Evolutionary conservation across 2,113 vertebrate species (phyloP).

Genomic region (Pluvialis apricaria): DNA sequence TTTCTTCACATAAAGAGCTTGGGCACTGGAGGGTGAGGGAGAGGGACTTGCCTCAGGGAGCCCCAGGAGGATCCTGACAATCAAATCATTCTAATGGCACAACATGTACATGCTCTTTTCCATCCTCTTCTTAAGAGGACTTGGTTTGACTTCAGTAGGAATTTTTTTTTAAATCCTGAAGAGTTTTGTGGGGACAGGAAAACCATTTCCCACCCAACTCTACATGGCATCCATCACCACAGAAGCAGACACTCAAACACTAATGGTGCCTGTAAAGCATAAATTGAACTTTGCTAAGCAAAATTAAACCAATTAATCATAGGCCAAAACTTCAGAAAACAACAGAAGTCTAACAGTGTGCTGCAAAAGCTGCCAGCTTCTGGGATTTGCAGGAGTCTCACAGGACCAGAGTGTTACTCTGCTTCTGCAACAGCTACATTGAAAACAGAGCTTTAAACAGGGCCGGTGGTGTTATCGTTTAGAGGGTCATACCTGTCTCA

Average conservation of each 20-base stretch:
- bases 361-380: not conserved
- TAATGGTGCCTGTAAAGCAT: constrained; percentile 48
- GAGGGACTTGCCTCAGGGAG: not conserved
- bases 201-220: not conserved
- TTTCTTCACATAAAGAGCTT: not conserved
- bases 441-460: not conserved
- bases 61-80: not conserved
- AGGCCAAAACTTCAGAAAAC: not conserved
- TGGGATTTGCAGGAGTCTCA: not conserved
- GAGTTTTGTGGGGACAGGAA: not conserved
- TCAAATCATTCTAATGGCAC: not conserved
- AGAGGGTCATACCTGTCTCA: not conserved
- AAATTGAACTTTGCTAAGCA: constrained; percentile 43
- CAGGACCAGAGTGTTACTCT: not conserved
- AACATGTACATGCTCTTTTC: not conserved
- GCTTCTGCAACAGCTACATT: not conserved
- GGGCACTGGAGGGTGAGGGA: not conserved
- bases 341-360: not conserved
- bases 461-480: not conserved
- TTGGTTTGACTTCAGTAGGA: not conserved
- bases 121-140: not conserved
- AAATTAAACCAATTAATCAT: constrained; percentile 60
- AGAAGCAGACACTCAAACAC: constrained; percentile 29
- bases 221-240: constrained; percentile 13
- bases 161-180: not conserved